Evolutionary conservation across 2,797 vertebrate species (phyloP), one percentile per base, ranked within the genome.

Genomic region (Hoplostethus mediterraneus): DNA sequence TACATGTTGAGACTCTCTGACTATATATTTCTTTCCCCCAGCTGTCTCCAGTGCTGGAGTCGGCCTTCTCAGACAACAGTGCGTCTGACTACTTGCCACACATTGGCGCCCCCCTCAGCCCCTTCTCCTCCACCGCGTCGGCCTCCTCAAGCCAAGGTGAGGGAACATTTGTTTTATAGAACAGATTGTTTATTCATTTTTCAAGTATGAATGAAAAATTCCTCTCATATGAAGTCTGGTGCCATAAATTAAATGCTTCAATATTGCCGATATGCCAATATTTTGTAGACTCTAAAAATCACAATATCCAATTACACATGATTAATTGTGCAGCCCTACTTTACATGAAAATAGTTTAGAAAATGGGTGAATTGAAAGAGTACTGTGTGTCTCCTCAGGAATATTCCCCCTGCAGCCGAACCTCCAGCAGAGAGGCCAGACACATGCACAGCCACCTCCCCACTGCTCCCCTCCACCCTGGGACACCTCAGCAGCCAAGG

Each of bases 11-110:
- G 0, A 48, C 3, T 12, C 5, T 31, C 11, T n/a, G 2, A 14
- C 12, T 63, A 8, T 69, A 3, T 16, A 36, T 55, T 63, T 76
- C 7, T 70, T 38, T 8, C 5, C 2, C 65, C 1, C 58, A 97
- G 95, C 88, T 94, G 55, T 94, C 95, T 45, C 94, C 94, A 25
- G 90, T 93, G 56, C 60, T 86, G 28, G 94, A 96, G 83, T 93
- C 92, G 12, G 88, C 56, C 36, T 84, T 93, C 71, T 94, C 82
- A 45, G 94, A 95, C 69, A 90, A 81, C 84, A 90, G 90, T 42
- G 87, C 78, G 2, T 82, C 84, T 10, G 90, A 94, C 77, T 90
- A 89, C 64, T 85, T 89, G 53, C 89, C 90, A 12, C 82, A 13
- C 45, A 44, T 13, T 48, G 36, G 8, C 11, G 75, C 92, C 79